Percentiles rank a stretch among this genome's conserved stretches.
Conservation (phyloP, 2,888 invertebrate genomes). For the Dryobotodes eremita region DNA sequence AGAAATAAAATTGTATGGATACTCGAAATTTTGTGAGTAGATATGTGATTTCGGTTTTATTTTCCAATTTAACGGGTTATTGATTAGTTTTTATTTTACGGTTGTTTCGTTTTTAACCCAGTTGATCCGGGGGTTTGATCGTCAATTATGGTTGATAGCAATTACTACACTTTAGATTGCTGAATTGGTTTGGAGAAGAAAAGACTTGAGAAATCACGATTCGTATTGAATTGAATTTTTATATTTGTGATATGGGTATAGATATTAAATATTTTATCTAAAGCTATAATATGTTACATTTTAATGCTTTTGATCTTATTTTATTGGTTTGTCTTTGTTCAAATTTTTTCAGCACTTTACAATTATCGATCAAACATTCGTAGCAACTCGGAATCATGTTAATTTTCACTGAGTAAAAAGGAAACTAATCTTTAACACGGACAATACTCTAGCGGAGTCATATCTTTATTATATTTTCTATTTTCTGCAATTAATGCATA, state of each 20-base stretch:
- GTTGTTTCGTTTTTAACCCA: constrained; percentile 53
- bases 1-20: constrained; percentile 86
- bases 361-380: constrained; percentile 67
- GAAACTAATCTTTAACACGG: constrained; percentile 65
- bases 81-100: constrained; percentile 67
- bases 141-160: constrained; percentile 59
- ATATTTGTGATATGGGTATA: constrained; percentile 66
- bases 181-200: constrained; percentile 65
- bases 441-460: constrained; percentile 39
- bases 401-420: constrained; percentile 30
- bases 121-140: constrained; percentile 69
- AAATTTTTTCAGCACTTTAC: constrained; percentile 58
- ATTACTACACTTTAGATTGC: constrained; percentile 46
- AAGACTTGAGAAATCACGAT: constrained; percentile 66
- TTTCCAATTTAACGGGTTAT: constrained; percentile 63
- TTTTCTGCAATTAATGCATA: constrained; percentile 61
- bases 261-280: constrained; percentile 56
- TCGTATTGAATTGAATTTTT: constrained; percentile 63
- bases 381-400: constrained; percentile 57
- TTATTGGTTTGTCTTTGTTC: constrained; percentile 50
- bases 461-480: constrained; percentile 35
- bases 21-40: constrained; percentile 87
- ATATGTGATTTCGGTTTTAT: constrained; percentile 80
- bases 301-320: constrained; percentile 53
- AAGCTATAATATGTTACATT: constrained; percentile 47